Evolutionary conservation across 2,888 invertebrate species (phyloP).

Genomic region (Podotricha telesiphe): DNA sequence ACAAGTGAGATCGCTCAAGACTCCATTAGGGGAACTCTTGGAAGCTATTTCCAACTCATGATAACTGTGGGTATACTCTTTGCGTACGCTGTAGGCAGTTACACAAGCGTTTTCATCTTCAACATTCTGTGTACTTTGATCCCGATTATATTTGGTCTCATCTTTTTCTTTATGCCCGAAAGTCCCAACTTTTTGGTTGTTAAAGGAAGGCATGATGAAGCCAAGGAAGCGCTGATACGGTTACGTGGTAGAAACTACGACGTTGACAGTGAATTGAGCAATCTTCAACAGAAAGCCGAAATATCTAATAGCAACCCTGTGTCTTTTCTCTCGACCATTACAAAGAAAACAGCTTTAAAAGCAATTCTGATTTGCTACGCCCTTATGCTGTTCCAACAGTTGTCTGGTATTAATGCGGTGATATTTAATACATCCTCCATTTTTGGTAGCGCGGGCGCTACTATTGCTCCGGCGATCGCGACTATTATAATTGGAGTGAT

Average conservation of each 20-base stretch:
- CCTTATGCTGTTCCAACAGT: conserved; percentile 95
- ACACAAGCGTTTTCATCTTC: conserved; percentile 81
- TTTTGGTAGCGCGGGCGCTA: conserved; percentile 86
- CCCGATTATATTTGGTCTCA: conserved; percentile 87
- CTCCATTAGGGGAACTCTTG: conserved; percentile 91
- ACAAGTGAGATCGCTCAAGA: conserved; percentile 94
- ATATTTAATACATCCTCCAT: conserved; percentile 91
- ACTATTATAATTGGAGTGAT: conserved; percentile 93
- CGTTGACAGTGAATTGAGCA: conserved; percentile 85
- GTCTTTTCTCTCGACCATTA: conserved; percentile 83
- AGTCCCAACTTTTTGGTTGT: conserved; percentile 89
- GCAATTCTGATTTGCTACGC: conserved; percentile 89
- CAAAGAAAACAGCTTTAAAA: conserved; percentile 85
- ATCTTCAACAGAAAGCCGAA: conserved; percentile 83
- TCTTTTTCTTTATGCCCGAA: conserved; percentile 94
- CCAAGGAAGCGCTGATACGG: conserved; percentile 86
- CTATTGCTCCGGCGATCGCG: conserved; percentile 83
- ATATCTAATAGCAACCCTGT: conserved; percentile 79
- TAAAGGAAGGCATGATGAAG: conserved; percentile 86
- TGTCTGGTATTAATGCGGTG: conserved; percentile 92
- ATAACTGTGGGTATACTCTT: conserved; percentile 92
- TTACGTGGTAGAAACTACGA: conserved; percentile 90
- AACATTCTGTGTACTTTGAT: conserved; percentile 86
- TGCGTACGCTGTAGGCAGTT: conserved; percentile 87
- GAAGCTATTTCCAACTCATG: conserved; percentile 94